Conservation (phyloP, 2,888 invertebrate species). For the Epistrophe grossulariae region DNA sequence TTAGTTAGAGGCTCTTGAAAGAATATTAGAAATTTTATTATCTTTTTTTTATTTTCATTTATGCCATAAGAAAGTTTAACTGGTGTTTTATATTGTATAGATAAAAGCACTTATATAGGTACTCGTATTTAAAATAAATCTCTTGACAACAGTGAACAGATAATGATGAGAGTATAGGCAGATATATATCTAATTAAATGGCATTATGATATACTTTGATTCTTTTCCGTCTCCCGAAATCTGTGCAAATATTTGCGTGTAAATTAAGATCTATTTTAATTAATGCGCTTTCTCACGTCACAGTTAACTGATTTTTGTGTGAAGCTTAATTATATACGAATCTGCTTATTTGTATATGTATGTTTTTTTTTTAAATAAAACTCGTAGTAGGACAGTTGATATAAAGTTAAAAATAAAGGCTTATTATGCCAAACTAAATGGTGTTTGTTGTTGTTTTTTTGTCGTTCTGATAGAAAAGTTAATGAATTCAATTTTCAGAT, state of each 20-base stretch:
- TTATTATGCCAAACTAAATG: too few species aligned
- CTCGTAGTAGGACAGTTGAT: not conserved
- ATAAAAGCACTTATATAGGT: constrained; percentile 1
- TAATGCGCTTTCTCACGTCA: constrained; percentile 24
- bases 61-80: not conserved
- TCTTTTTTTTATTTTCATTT: not conserved
- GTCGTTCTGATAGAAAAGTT: too few species aligned
- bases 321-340: not conserved
- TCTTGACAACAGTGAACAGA: constrained; percentile 22
- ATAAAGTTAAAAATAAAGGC: not conserved
- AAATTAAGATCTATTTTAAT: not conserved
- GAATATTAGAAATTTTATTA: constrained; percentile 24
- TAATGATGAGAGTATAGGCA: not conserved
- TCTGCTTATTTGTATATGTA: too few species aligned
- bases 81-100: not conserved
- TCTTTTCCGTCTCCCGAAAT: not conserved
- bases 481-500: too few species aligned
- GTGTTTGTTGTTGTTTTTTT: too few species aligned
- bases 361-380: not conserved
- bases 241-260: constrained; percentile 16
- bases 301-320: constrained; percentile 11
- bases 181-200: not conserved
- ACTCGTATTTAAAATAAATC: not conserved
- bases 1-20: constrained; percentile 39
- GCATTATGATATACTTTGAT: too few species aligned